Percentiles rank a stretch among this genome's conserved stretches.
Conservation (phyloP, 2,888 invertebrate genomes). For the Isotomurus palustris region DNA sequence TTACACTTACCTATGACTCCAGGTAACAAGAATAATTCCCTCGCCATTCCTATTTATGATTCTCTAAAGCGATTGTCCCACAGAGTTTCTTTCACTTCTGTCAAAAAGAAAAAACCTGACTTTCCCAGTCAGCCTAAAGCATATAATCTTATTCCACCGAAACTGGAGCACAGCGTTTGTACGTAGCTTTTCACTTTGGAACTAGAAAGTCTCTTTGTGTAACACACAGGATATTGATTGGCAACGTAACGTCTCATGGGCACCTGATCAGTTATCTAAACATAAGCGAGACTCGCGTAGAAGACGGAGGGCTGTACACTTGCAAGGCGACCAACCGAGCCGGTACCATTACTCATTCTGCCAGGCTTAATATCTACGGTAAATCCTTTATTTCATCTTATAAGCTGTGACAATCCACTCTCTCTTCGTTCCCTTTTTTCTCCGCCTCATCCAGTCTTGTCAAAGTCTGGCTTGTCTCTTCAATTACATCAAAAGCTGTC, state of each 20-base stretch:
- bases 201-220: no score
- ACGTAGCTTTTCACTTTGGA: no score
- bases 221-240: slow-evolving; percentile 38
- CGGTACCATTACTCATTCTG: slow-evolving; percentile 49
- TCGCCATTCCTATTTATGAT: background rate
- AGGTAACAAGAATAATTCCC: slow-evolving; percentile 7
- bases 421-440: background rate
- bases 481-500: background rate
- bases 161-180: no score
- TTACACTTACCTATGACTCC: slow-evolving; percentile 19
- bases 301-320: slow-evolving; percentile 52
- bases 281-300: slow-evolving; percentile 42
- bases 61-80: background rate
- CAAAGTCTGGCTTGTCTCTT: slow-evolving; percentile 2
- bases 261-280: slow-evolving; percentile 44
- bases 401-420: background rate
- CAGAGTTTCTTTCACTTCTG: background rate
- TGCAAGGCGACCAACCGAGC: slow-evolving; percentile 48
- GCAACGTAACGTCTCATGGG: slow-evolving; percentile 43
- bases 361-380: slow-evolving; percentile 53
- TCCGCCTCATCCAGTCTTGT: background rate
- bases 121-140: no score
- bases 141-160: no score
- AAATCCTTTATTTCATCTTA: slow-evolving; percentile 26
- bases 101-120: no score